phyloP scores from a whole-genome alignment of 1,140 invertebrate genomes.

The Monochamus saltuarius region DNA sequence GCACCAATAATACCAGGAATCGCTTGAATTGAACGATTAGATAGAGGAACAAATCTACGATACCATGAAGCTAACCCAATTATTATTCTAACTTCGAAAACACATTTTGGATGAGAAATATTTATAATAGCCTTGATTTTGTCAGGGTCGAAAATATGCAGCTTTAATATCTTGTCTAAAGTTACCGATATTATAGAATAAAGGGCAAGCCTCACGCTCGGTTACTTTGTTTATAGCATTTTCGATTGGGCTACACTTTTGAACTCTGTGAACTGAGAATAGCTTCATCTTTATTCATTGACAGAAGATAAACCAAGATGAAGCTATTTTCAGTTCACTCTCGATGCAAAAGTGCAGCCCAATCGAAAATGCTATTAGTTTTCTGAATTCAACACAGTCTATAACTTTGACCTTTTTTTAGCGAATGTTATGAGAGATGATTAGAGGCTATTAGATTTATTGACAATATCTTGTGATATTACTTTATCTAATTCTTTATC shows the following conservation, averaged over 20 bases:
- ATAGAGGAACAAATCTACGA: constrained; percentile 21
- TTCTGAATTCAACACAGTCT: constrained; percentile 46
- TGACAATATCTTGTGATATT: constrained; percentile 25
- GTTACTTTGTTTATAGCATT: constrained; percentile 39
- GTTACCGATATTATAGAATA: constrained; percentile 17
- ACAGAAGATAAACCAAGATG: too few species aligned
- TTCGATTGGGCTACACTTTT: too few species aligned
- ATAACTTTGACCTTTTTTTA: constrained; percentile 40
- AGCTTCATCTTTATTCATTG: too few species aligned
- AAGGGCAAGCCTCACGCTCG: too few species aligned
- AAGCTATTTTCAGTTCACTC: too few species aligned
- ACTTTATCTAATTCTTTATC: constrained; percentile 35
- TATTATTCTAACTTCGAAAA: constrained; percentile 24
- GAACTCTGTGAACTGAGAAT: too few species aligned
- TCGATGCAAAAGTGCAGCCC: too few species aligned
- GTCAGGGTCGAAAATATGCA: constrained; percentile 5
- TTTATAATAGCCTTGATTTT: constrained; percentile 42
- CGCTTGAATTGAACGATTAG: constrained; percentile 43
- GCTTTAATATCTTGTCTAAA: constrained; percentile 29
- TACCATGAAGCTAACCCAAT: constrained; percentile 19
- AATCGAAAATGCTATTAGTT: too few species aligned
- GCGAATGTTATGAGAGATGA: constrained; percentile 43
- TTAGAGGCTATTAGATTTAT: constrained; percentile 32
- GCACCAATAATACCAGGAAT: too few species aligned
- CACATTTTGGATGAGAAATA: constrained; percentile 34